Evolutionary conservation across 35 echinoderm and acorn worm genomes (phyloP), one percentile per base, ranked within the genome.

Genomic region (Apostichopus japonicus): DNA sequence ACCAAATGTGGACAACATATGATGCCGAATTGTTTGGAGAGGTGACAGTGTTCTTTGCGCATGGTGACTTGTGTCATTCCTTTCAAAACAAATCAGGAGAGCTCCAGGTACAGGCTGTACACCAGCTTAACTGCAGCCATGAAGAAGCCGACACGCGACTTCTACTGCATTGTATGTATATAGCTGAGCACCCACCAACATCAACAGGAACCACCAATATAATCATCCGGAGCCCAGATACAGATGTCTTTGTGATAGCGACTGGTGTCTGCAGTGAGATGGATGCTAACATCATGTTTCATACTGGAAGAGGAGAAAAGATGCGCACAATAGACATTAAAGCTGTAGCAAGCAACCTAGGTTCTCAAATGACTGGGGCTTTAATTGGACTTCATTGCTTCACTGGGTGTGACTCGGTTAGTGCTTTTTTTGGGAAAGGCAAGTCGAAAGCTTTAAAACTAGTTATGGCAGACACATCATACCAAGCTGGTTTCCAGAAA

Each of bases 371-470:
- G 5, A 61, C 80, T 15, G 80, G 70, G 15, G 92, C 95, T 59
- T 23, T 93, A 4, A 93, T 96, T 58, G 87, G 92, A 57, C 11
- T 96, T 8, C 95, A 96, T 77, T 84, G 63, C 22, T 93, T 90
- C 59, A 96, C 95, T 23, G 95, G 95, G 5, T 96, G 95, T 92
- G 95, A 93, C 87, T 84, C 95, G 2, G 95, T 96, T 10, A 96
- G 92, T 54, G 17, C 77, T 7, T 91, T 96, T 56, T 96, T 91
- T 71, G 87, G 95, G 8, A 93, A 87, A 25, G 92, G 95, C 5
- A 96, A 96, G 88, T 59, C 25, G 13, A 93, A 84, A 80, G 92
- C 95, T 19, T 56, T 90, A 14, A 90, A 90, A 24, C 88, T 77
- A 44, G 23, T 90, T 22, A 75, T 77, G 67, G 88, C 24, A 77